Evolutionary conservation across 2,888 invertebrate species (phyloP).

Genomic region (Alloplasta piceator): DNA sequence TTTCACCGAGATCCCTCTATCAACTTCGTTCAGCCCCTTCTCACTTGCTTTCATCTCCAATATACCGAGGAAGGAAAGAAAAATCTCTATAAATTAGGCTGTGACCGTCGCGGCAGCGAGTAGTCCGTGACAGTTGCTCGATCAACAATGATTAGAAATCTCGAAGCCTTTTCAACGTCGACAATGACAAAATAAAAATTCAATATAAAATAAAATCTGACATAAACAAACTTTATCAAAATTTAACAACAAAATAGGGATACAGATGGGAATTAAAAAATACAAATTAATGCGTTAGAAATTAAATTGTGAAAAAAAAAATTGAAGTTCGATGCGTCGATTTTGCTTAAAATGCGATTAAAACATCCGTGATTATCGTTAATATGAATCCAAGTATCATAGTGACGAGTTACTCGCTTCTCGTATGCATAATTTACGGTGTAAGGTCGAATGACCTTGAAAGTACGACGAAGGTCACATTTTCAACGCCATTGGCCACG

Average conservation of each 20-base stretch:
- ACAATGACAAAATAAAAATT: conserved; percentile 13
- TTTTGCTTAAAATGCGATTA: conserved; percentile 36
- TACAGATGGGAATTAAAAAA: neutral
- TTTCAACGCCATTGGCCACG: conserved; percentile 2
- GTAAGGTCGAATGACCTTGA: conserved; percentile 45
- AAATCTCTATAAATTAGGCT: conserved; percentile 80
- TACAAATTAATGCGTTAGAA: neutral
- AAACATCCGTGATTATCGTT: conserved; percentile 22
- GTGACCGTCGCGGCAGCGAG: conserved; percentile 68
- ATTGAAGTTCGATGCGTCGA: neutral
- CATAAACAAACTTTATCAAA: neutral
- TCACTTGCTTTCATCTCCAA: conserved; percentile 64
- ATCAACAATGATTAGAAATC: conserved; percentile 70
- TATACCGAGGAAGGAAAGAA: conserved; percentile 61
- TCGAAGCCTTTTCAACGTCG: conserved; percentile 52
- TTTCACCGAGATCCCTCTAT: neutral
- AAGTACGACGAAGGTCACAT: neutral
- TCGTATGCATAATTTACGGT: conserved; percentile 56
- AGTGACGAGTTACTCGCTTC: conserved; percentile 52
- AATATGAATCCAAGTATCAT: conserved; percentile 52
- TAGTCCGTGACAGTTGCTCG: conserved; percentile 75
- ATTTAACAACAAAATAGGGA: no score
- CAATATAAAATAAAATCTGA: neutral
- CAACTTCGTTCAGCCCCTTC: conserved; percentile 77
- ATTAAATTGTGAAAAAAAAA: neutral